Conservation (phyloP, 2,888 invertebrate species). For the Ligdia adustata region DNA sequence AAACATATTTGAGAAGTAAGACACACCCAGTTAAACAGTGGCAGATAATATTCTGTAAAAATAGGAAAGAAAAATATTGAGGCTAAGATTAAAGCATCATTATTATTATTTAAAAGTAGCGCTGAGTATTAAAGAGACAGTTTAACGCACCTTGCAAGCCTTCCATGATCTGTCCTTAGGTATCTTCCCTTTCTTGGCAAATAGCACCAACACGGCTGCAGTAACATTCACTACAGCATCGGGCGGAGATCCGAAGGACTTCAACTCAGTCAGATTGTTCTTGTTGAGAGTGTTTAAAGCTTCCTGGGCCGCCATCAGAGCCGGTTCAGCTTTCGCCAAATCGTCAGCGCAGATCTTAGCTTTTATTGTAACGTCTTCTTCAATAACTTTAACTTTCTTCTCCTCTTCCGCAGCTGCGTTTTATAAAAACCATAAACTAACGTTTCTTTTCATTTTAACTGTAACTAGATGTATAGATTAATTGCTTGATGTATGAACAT, state of each 20-base stretch:
- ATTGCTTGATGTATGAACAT: too few species aligned
- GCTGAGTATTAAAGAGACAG: neutral
- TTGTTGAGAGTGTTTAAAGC: conserved; percentile 97
- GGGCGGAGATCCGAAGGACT: conserved; percentile 96
- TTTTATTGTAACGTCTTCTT: conserved; percentile 93
- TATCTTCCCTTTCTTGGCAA: conserved; percentile 91
- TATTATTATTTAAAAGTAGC: too few species aligned
- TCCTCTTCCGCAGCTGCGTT: conserved; percentile 90
- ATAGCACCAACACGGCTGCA: conserved; percentile 94
- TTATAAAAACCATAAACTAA: too few species aligned
- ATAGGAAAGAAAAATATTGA: neutral
- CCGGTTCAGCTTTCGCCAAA: conserved; percentile 95
- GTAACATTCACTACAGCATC: conserved; percentile 94
- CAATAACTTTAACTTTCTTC: conserved; percentile 94
- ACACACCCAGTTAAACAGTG: neutral
- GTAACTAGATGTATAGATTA: too few species aligned
- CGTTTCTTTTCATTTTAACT: too few species aligned
- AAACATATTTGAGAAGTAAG: neutral
- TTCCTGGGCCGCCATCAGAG: conserved; percentile 93
- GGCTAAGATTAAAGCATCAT: too few species aligned
- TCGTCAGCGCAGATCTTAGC: conserved; percentile 95
- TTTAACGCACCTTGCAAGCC: conserved; percentile 86
- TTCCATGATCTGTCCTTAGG: conserved; percentile 98
- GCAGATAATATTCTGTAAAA: neutral
- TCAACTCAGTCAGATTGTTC: conserved; percentile 96